phyloP scores from a whole-genome alignment of 2,113 vertebrate species.

The Calypte anna region DNA sequence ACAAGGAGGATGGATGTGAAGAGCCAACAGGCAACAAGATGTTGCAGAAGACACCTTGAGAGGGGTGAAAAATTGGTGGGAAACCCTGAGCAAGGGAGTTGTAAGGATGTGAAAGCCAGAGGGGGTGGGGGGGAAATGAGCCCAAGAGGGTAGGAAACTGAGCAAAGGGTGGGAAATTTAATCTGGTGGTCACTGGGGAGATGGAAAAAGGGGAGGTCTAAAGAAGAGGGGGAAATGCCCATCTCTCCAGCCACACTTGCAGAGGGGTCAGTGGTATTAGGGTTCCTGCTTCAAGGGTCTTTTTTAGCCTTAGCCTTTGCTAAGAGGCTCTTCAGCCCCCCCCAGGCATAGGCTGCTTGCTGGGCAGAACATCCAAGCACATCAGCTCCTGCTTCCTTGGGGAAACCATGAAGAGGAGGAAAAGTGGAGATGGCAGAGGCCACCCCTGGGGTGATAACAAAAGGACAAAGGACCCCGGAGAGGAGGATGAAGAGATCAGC shows the following conservation, averaged over 20 bases:
- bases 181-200: neutral
- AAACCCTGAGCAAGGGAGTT: neutral
- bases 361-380: conserved; percentile 65
- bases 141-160: neutral
- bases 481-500: neutral
- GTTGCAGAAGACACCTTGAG: neutral
- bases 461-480: neutral
- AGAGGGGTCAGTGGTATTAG: neutral
- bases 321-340: conserved; percentile 44
- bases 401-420: conserved; percentile 53
- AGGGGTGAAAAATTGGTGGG: neutral
- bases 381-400: conserved; percentile 61
- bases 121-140: neutral
- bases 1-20: fast-evolving
- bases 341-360: conserved; percentile 45
- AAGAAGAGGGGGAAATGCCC: neutral
- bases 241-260: neutral
- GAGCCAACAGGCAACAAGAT: fast-evolving
- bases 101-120: neutral
- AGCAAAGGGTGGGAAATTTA: neutral
- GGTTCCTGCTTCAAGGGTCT: conserved; percentile 22
- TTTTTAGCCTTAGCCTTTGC: conserved; percentile 46
- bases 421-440: neutral
- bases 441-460: neutral
- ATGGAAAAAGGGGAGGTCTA: neutral